Conservation (phyloP, 1,140 invertebrate genomes). For the Philopotamus ludificatus region DNA sequence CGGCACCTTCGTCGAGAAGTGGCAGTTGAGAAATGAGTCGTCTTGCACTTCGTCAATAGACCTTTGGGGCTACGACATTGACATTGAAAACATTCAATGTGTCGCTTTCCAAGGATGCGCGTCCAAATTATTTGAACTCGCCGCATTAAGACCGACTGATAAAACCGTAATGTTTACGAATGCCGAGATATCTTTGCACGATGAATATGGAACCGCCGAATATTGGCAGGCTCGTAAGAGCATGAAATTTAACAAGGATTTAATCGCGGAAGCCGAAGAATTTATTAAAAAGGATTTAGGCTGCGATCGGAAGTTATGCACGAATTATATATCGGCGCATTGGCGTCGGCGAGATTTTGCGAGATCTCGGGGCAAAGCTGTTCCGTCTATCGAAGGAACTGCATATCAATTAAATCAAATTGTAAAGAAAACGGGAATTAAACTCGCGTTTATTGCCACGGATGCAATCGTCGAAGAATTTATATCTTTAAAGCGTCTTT, state of each 20-base stretch:
- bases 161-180: constrained; percentile 75
- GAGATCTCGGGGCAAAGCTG: constrained; percentile 61
- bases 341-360: constrained; percentile 84
- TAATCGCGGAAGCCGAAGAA: constrained; percentile 68
- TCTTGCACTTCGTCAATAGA: constrained; percentile 46
- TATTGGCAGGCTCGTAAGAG: constrained; percentile 89
- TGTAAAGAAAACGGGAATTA: constrained; percentile 55
- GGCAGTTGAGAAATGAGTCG: constrained; percentile 62
- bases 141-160: constrained; percentile 48
- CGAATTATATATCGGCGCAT: constrained; percentile 79
- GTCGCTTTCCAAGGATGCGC: constrained; percentile 82
- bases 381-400: constrained; percentile 71
- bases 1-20: constrained; percentile 81
- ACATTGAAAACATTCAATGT: constrained; percentile 64
- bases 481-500: constrained; percentile 50
- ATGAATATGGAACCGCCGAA: constrained; percentile 74
- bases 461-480: constrained; percentile 68
- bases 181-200: constrained; percentile 87
- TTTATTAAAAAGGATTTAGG: constrained; percentile 70
- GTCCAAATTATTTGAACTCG: constrained; percentile 61
- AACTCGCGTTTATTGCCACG: constrained; percentile 77
- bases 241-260: constrained; percentile 79
- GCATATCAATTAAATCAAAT: constrained; percentile 59
- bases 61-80: constrained; percentile 55
- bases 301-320: constrained; percentile 65